Evolutionary conservation across 1,140 invertebrate genomes (phyloP), one percentile per base, ranked within the genome.

Genomic region (Drosophila guanche): DNA sequence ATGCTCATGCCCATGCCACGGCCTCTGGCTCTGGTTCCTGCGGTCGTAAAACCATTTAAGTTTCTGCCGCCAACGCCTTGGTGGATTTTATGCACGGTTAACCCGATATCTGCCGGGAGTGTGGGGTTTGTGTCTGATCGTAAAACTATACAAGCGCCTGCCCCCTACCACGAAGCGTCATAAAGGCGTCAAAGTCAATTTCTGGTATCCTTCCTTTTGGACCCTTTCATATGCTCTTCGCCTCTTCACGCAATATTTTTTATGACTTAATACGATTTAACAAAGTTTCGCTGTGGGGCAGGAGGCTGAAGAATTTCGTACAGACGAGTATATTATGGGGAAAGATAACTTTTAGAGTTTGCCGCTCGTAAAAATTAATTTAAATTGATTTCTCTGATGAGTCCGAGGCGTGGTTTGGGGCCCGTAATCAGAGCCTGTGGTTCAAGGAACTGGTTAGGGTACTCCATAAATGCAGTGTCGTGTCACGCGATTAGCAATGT

Each of bases 61-160:
- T 68, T 56, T 62, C 50, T 74, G 72, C 81, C 56, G 68, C 47
- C 72, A 72, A 84, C 80, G 80, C 80, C 81, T 85, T 50, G 27
- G 62, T 40, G 56, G 83, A 88, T 86, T 86, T 86, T 86, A 86
- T 81, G 81, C 81, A 67, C 83, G 63, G 83, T 86, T 86, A 88
- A 86, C 57, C 65, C 69, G 74, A 76, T 81, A 74, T 68, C 74
- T 43, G 23, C 7, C 7, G 14, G n/a, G 53, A 14, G 8, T 22
- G 63, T 14, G 33, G 45, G 22, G 46, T 4, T 12, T 12, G 10
- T 43, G 81, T 12, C 3, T 43, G 81, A 81, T 85, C 81, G 55
- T 85, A 86, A 85, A 86, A 81, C 81, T 78, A 86, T 66, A 85
- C 81, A 85, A 81, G 81, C 81, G 65, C 65, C 65, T 68, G 23